phyloP scores from a whole-genome alignment of 2,888 invertebrate species.

The Callyntrura guangdongensis region DNA sequence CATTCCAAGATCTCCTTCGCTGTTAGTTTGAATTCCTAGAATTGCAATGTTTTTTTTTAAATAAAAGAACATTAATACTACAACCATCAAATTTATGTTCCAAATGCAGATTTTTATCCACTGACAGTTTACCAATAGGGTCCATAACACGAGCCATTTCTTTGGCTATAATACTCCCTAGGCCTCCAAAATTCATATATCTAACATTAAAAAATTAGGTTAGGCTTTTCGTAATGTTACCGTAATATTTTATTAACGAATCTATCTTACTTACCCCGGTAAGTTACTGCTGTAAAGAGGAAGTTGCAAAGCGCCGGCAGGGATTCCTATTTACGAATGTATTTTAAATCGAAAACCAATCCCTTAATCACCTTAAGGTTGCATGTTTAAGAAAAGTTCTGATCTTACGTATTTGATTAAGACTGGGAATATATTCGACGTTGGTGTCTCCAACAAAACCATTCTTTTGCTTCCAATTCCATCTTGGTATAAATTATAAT shows the following conservation, averaged over 20 bases:
- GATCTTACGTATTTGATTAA: constrained; percentile 67
- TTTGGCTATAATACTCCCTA: constrained; percentile 67
- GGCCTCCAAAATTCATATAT: constrained; percentile 71
- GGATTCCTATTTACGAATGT: constrained; percentile 47
- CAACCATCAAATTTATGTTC: too few relatives aligned
- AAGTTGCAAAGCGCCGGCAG: constrained; percentile 55
- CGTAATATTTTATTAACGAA: too few relatives aligned
- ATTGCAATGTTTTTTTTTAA: background rate
- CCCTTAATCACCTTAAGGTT: too few relatives aligned
- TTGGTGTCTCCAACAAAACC: constrained; percentile 55
- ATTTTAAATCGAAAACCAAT: too few relatives aligned
- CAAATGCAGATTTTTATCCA: too few relatives aligned
- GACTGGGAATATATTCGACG: constrained; percentile 59
- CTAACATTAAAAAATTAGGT: constrained; percentile 30
- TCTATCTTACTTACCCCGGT: constrained; percentile 60
- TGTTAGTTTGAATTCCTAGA: constrained; percentile 20
- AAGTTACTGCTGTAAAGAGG: constrained; percentile 47
- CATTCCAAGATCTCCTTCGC: constrained; percentile 28
- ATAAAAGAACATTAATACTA: too few relatives aligned
- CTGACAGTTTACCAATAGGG: constrained; percentile 23
- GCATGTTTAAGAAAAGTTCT: too few relatives aligned
- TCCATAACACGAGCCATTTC: constrained; percentile 57
- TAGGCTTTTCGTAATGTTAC: too few relatives aligned
- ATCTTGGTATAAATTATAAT: constrained; percentile 7
- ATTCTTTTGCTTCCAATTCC: constrained; percentile 57